phyloP scores from a whole-genome alignment of 2,888 invertebrate genomes.

The Idaea aversata region DNA sequence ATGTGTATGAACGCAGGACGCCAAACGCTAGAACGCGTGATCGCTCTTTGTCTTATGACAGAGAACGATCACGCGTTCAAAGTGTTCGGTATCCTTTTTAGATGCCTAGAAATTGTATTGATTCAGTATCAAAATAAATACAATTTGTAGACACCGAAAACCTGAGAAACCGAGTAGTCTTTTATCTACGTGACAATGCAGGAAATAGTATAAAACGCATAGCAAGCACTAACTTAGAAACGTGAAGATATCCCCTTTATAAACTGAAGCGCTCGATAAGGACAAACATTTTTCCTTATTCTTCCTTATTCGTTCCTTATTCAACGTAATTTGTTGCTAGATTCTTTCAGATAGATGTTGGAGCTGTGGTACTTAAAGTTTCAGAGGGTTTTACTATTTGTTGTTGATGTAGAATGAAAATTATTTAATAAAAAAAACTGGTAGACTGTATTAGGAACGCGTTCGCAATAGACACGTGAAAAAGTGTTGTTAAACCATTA shows the following conservation, averaged over 20 bases:
- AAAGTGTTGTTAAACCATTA: no score
- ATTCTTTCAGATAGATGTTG: not conserved
- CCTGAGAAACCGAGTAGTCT: not conserved
- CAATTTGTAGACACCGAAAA: not conserved
- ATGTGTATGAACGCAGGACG: no score
- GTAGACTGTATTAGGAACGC: no score
- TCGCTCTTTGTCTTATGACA: no score
- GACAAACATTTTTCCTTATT: slow-evolving; percentile 1
- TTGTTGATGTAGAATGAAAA: not conserved
- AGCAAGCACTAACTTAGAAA: not conserved
- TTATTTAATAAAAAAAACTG: not conserved
- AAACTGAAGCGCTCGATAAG: not conserved
- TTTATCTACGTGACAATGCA: not conserved
- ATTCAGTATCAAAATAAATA: not conserved
- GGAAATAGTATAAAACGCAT: not conserved
- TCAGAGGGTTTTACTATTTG: not conserved
- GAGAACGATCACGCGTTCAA: no score
- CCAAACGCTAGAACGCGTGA: no score
- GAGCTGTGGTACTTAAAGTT: not conserved
- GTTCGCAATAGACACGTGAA: no score
- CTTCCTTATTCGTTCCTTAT: not conserved
- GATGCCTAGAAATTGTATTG: not conserved
- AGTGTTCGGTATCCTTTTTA: no score
- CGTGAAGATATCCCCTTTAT: not conserved
- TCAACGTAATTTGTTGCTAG: not conserved